Percentiles rank a stretch among this genome's conserved stretches.
These are phyloP conservation scores for Neuroscelio doddi DNA, from an alignment of 2,888 invertebrate species.

Conservation along the genomic window DNA sequence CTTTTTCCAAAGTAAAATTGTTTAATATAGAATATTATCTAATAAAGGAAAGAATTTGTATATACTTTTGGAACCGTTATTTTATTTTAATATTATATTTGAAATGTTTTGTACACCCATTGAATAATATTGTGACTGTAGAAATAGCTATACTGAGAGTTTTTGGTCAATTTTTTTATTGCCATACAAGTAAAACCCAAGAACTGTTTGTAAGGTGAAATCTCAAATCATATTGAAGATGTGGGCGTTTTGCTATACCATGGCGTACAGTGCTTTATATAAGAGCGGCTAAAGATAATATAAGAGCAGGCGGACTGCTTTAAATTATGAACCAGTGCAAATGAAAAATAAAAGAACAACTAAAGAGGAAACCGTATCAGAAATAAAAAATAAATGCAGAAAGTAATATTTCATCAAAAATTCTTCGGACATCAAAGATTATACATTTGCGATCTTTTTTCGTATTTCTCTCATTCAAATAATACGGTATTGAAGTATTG, in stretches of 20 bases:
- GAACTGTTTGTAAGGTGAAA: slow-evolving; percentile 34
- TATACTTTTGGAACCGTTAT: too few species aligned
- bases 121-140: slow-evolving; percentile 33
- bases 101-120: too few species aligned
- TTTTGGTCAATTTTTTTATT: slow-evolving; percentile 34
- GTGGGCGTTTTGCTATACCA: slow-evolving; percentile 31
- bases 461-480: slow-evolving; percentile 63
- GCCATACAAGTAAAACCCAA: slow-evolving; percentile 28
- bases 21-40: too few species aligned
- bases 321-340: slow-evolving; percentile 35
- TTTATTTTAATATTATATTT: too few species aligned
- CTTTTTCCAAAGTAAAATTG: too few species aligned
- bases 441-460: slow-evolving; percentile 49
- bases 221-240: slow-evolving; percentile 43
- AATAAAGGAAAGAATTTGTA: too few species aligned
- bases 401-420: slow-evolving; percentile 43
- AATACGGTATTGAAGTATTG: slow-evolving; percentile 63
- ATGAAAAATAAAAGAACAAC: slow-evolving; percentile 31
- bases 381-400: slow-evolving; percentile 17
- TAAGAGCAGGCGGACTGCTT: slow-evolving; percentile 32
- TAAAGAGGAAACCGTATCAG: slow-evolving; percentile 21
- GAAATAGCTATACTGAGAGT: slow-evolving; percentile 40
- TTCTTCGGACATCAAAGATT: slow-evolving; percentile 39
- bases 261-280: slow-evolving; percentile 30
- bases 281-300: slow-evolving; percentile 43